Base-by-base conservation (phyloP, 2,113 vertebrate genomes). In the Paedocypris sp. region DNA sequence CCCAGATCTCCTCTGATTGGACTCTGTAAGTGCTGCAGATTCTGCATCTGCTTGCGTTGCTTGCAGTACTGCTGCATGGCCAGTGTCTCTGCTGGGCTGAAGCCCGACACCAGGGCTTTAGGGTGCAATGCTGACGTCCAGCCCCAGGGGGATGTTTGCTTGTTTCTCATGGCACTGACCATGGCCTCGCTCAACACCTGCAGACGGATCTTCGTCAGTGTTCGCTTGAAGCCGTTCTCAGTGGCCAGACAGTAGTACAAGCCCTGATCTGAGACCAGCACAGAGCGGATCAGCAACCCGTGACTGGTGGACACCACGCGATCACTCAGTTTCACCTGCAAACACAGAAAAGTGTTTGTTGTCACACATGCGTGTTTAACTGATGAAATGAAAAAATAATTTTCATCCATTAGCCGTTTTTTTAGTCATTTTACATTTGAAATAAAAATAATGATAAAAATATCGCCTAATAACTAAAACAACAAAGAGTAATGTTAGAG, bases 11-110 rank as follows among this genome's bases (percentile, higher is more conserved):
- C 91, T 74, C 90, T 83, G 57, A 88, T 84, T 54, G 26, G 82
- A 2, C 50, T 87, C 36, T 41, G 56, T 6, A 60, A 18, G 18
- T 5, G 39, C 36, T 58, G 54, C 71, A 67, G 85, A 79, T 20
- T 80, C 22, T 85, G 85, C 25, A 88, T 81, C 77, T 92, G 89
- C 64, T 86, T 85, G 29, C 87, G 89, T 75, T 96, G 92, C 64
- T 96, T 95, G 80, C 95, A 98, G 78, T 92, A 96, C 48, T 93
- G 91, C 45, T 92, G 91, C 12, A 96, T 89, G 51, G 93, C 91
- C 64, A 92, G 77, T 73, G 85, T 91, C 74, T 97, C 92, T 0
- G 90, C 80, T 2, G 93, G 89, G 70, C 88, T 93, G 79, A 94
- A 89, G 9, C 86, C 82, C 3, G 85, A 85, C 71, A 90, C 73